A percentile compares a stretch with the other conserved stretches of the same genome.
phyloP scores from a whole-genome alignment of 2,113 vertebrate species.

The Cochlearius cochlearius region DNA sequence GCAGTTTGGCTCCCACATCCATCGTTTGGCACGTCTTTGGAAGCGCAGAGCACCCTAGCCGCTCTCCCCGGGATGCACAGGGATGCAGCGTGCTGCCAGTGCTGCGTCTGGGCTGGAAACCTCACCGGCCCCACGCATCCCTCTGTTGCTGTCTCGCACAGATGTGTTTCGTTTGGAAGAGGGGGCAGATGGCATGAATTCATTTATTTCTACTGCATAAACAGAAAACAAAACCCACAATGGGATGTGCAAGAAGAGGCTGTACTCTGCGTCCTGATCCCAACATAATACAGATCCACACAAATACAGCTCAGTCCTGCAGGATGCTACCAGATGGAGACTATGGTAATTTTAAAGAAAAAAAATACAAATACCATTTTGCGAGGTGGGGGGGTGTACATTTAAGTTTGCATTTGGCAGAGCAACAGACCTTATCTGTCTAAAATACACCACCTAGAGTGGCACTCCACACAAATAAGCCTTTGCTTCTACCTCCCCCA shows the following conservation, averaged over 20 bases:
- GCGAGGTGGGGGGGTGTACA: background rate
- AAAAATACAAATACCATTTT: background rate
- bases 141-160: background rate
- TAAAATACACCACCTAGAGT: slow-evolving; percentile 6
- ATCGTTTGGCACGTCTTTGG: background rate
- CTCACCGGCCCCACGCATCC: rapidly evolving
- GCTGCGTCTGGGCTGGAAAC: background rate
- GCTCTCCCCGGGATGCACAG: background rate
- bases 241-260: background rate
- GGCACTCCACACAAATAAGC: background rate
- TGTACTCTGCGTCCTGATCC: background rate
- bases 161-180: background rate
- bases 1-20: background rate
- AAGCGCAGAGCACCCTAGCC: background rate
- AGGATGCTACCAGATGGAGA: slow-evolving; percentile 25
- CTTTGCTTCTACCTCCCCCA: background rate
- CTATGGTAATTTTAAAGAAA: slow-evolving; percentile 39
- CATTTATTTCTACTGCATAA: background rate
- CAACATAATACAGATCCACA: background rate
- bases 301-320: background rate
- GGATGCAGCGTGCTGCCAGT: background rate
- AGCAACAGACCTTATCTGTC: slow-evolving; percentile 9
- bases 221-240: background rate
- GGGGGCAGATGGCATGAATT: background rate
- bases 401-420: slow-evolving; percentile 30